phyloP scores from a whole-genome alignment of 2,888 invertebrate species.

The Caenorhabditis macrosperma region DNA sequence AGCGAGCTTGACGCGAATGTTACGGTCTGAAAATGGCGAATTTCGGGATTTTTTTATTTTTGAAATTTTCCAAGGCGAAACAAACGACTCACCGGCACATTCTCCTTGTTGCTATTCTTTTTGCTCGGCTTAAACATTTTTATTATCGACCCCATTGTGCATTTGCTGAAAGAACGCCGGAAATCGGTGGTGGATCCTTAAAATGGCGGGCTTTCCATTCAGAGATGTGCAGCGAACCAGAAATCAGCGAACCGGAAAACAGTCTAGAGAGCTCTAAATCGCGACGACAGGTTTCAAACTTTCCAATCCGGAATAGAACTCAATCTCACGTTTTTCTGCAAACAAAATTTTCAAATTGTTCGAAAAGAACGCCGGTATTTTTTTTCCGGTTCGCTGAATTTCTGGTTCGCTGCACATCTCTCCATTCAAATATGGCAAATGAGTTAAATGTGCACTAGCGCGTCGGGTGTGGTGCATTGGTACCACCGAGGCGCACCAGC shows the following conservation, averaged over 20 bases:
- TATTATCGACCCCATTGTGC: constrained; percentile 55
- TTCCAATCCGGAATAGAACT: no score
- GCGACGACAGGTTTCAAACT: no score
- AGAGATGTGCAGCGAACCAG: no score
- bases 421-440: constrained; percentile 35
- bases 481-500: neutral
- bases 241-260: no score
- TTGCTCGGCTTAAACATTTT: constrained; percentile 65
- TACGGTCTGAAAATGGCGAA: constrained; percentile 37
- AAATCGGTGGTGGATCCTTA: neutral
- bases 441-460: neutral
- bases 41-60: neutral
- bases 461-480: constrained; percentile 12
- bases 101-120: constrained; percentile 65
- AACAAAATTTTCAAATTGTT: no score
- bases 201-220: neutral
- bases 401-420: no score
- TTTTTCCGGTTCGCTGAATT: no score
- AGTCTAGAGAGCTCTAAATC: no score
- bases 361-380: no score
- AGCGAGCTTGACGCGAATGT: constrained; percentile 45
- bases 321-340: no score
- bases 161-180: constrained; percentile 19
- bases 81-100: constrained; percentile 49
- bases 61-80: neutral